Base-by-base conservation (phyloP, 2,888 invertebrate species). In the Lymantria dispar region DNA sequence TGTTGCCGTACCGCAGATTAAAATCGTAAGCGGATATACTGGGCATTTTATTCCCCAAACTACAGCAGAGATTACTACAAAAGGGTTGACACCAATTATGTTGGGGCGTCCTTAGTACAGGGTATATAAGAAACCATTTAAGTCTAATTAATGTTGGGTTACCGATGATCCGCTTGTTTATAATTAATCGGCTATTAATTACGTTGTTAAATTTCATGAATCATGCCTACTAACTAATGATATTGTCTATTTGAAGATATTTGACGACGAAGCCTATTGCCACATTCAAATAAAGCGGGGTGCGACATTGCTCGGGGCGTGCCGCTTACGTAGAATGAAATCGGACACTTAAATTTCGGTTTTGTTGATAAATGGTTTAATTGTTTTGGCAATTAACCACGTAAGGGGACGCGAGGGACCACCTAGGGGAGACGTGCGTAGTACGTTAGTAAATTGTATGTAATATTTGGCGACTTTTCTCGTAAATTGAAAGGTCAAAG, bases 311-410 rank as follows among this genome's bases (percentile, higher is more conserved):
- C 54, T 15, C 51, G 39, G 66, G 60, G 65, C 55, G 68, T 67
- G 62, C 62, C 63, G 74, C 61, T 60, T 58, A 62, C 60, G 64
- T 62, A 68, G 59, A 67, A 60, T 69, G 70, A 59, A 70, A 70
- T 64, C 69, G 67, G 71, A 73, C 76, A 71, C 73, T 79, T 74
- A 78, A 75, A 78, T 72, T 76, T 72, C 71, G 64, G 74, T 69
- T 72, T n/a, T 74, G 79, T 78, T 78, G 79, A 79, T 77, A 76
- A 80, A 85, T 78, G 83, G 79, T 82, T 77, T 84, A 86, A 86
- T 85, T 85, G 85, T 85, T 84, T 82, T 76, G 76, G 83, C 85
- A 83, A 85, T 85, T 85, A 84, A 74, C 77, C 70, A 54, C 47
- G 61, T 53, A 47, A 48, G 63, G 58, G 57, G 54, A 44, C 33